Base-by-base conservation (phyloP, 64 coral and sea anemone genomes). In the Actinia tenebrosa region DNA sequence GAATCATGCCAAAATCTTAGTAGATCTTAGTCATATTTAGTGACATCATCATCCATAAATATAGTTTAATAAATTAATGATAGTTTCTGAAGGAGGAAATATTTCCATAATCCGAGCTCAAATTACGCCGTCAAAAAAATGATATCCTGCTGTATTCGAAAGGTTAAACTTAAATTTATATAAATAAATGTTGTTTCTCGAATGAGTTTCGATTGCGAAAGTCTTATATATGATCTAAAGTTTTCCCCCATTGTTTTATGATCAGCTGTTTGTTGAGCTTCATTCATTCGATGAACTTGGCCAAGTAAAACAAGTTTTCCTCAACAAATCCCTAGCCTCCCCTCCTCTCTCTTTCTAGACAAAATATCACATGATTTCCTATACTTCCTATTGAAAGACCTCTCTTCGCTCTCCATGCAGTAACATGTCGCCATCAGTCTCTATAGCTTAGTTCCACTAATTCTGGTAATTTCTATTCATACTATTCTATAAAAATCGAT, bases 401-500 rank as follows among this genome's bases (percentile, higher is more conserved):
- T 25, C 27, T 42, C 23, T 75, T 75, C 69, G 25, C 26, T 75
- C 26, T 75, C 11, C 25, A 75, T 42, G 69, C 26, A 75, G 11
- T 11, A 75, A 37, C 69, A 8, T 30, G 69, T 75, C 26, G 3
- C 25, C n/a, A 75, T 75, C 23, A 75, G 26, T 14, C 13, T 75
- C 11, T 53, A 53, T 81, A 81, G 17, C 79, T 81, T 50, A 53
- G 16, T 17, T 45, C 45, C 77, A 19, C 26, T 52, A 81, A 50
- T 81, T 81, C 79, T 81, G 44, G 79, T 81, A 45, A 53, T 81
- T 81, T 53, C 79, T 81, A 50, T 81, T 45, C 79, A 81, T 81
- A 17, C 16, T 20, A 50, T 81, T 81, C 79, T 81, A 81, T 81
- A 81, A 81, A 81, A 81, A 81, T 81, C 79, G 79, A 81, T 81